phyloP scores from a whole-genome alignment of 92 coral and sea anemone genomes.

The Nematostella vectensis region DNA sequence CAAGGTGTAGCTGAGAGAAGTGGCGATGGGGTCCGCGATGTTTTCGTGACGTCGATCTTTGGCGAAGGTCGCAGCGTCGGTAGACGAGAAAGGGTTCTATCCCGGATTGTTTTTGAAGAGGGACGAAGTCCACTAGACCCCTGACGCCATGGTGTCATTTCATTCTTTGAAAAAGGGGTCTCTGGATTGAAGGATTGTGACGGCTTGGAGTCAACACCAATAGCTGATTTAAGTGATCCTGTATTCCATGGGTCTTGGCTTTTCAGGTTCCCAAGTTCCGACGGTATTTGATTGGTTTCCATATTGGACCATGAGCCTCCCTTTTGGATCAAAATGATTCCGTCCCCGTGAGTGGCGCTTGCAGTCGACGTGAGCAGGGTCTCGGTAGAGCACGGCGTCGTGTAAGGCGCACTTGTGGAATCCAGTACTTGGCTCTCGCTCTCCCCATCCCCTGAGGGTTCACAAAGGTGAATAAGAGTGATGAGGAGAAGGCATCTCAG shows the following conservation, averaged over 20 bases:
- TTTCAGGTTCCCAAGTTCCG: slow-evolving; percentile 3
- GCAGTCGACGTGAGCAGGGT: neutral
- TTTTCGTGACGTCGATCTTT: slow-evolving; percentile 6
- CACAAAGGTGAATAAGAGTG: slow-evolving; percentile 30
- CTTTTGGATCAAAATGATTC: neutral
- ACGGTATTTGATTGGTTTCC: slow-evolving; percentile 1
- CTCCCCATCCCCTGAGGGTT: slow-evolving; percentile 36
- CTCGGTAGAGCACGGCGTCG: neutral
- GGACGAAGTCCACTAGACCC: neutral
- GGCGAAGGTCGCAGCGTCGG: slow-evolving; percentile 17
- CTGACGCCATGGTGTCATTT: slow-evolving; percentile 13
- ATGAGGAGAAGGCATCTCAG: slow-evolving; percentile 25
- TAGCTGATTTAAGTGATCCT: slow-evolving; percentile 1
- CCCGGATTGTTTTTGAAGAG: neutral
- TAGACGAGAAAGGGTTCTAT: neutral
- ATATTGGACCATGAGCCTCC: slow-evolving; percentile 2
- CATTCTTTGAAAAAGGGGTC: slow-evolving; percentile 11
- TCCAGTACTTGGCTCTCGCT: slow-evolving; percentile 6
- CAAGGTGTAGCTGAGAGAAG: slow-evolving; percentile 31
- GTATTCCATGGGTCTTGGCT: slow-evolving; percentile 3
- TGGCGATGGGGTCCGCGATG: slow-evolving; percentile 6
- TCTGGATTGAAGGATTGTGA: slow-evolving; percentile 3
- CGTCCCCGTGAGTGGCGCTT: neutral
- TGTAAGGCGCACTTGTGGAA: slow-evolving; percentile 9
- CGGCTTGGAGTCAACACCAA: slow-evolving; percentile 17